These are phyloP conservation scores for Sebastes cheni DNA, from an alignment of 2,797 vertebrate genomes.

Conservation along the genomic window DNA sequence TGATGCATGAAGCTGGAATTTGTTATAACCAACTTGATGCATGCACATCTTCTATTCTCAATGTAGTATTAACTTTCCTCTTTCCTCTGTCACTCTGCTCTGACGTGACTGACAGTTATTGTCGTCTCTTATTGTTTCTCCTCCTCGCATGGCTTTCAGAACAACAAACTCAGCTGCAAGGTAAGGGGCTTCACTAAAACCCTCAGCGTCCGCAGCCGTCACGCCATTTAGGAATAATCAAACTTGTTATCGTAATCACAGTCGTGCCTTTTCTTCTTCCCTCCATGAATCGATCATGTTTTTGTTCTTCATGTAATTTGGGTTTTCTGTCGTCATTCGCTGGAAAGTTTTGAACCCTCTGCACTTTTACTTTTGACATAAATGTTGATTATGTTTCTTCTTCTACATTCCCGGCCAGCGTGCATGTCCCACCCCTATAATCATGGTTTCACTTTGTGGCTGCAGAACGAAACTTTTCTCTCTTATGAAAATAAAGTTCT, in stretches of 20 bases:
- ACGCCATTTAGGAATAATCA: constrained; percentile 23
- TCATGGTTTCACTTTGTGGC: constrained; percentile 24
- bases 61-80: constrained; percentile 5
- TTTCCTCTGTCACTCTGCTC: constrained; percentile 26
- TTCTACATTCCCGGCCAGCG: constrained; percentile 10
- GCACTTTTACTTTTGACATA: background rate
- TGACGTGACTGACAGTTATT: constrained; percentile 53
- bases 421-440: constrained; percentile 23
- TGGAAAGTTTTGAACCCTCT: background rate
- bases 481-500: background rate
- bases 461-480: background rate
- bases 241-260: constrained; percentile 2
- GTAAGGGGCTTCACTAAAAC: constrained; percentile 74
- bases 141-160: constrained; percentile 81
- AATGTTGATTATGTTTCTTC: constrained; percentile 3
- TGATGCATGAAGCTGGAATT: constrained; percentile 18
- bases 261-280: constrained; percentile 5
- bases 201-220: constrained; percentile 6
- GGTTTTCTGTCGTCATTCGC: background rate
- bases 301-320: background rate
- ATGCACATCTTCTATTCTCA: background rate
- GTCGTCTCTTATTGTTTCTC: constrained; percentile 70
- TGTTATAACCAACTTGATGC: constrained; percentile 12
- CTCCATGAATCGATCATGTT: constrained; percentile 23
- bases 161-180: constrained; percentile 84